A percentile compares a stretch with the other conserved stretches of the same genome.
These are phyloP conservation scores for Parazoanthus darwini DNA, from an alignment of 92 coral and sea anemone species.

Conservation along the genomic window DNA sequence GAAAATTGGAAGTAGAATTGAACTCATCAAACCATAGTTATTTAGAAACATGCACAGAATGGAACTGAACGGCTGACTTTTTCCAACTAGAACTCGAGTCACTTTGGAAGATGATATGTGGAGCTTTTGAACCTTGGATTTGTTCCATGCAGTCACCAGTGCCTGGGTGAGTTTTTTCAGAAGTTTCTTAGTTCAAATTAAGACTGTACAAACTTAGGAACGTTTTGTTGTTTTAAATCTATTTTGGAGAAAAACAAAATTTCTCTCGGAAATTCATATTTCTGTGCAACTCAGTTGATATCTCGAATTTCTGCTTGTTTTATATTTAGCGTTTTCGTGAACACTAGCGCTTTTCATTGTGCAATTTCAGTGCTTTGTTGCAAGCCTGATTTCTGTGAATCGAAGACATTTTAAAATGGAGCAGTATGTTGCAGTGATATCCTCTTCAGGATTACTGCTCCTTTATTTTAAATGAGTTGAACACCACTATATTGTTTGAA, in stretches of 20 bases:
- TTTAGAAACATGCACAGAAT: too few species aligned
- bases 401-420: too few species aligned
- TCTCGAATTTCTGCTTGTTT: background rate
- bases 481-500: background rate
- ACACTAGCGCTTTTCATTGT: background rate
- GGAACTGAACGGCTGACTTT: background rate
- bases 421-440: background rate
- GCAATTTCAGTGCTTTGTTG: too few species aligned
- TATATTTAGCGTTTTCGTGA: background rate
- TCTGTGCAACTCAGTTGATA: too few species aligned
- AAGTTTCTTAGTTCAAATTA: background rate
- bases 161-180: conserved; percentile 61
- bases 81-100: conserved; percentile 55
- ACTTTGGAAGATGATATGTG: conserved; percentile 82
- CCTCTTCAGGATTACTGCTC: background rate
- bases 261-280: background rate
- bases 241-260: background rate
- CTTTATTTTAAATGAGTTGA: background rate
- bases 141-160: conserved; percentile 75
- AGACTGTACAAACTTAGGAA: background rate
- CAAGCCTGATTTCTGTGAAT: too few species aligned
- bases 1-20: background rate
- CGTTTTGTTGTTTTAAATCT: background rate
- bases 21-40: too few species aligned
- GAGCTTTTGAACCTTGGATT: conserved; percentile 91